Evolutionary conservation across 2,888 invertebrate species (phyloP).

Genomic region (Petrophora chlorosata): DNA sequence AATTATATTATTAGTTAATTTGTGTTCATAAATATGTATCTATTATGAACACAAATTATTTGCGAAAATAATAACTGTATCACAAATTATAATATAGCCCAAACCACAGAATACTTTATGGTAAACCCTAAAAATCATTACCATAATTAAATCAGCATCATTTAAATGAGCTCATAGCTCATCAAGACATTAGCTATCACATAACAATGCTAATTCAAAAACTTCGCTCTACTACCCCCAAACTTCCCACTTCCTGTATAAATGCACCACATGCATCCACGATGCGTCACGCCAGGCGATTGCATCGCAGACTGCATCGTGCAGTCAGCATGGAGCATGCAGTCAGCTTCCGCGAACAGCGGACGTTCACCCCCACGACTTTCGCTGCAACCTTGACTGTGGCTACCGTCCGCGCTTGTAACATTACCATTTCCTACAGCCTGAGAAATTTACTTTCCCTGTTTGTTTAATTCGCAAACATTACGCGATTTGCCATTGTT

Average conservation of each 20-base stretch:
- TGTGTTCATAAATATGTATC: no score
- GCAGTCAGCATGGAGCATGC: slow-evolving; percentile 29
- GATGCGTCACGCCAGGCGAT: slow-evolving; percentile 31
- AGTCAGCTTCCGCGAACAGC: slow-evolving; percentile 48
- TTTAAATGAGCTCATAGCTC: no score
- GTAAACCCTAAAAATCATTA: no score
- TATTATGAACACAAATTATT: no score
- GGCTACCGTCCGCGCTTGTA: slow-evolving; percentile 46
- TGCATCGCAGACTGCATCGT: slow-evolving; percentile 32
- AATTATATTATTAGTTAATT: no score
- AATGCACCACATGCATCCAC: background rate
- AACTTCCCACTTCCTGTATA: slow-evolving; percentile 12
- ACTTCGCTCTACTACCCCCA: slow-evolving; percentile 16
- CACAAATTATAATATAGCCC: no score
- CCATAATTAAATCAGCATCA: no score
- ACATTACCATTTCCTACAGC: slow-evolving; percentile 67
- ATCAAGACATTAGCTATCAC: no score
- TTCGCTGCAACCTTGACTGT: slow-evolving; percentile 81
- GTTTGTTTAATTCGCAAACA: slow-evolving; percentile 46
- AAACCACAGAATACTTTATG: no score
- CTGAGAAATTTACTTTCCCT: slow-evolving; percentile 78
- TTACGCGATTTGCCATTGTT: slow-evolving; percentile 33
- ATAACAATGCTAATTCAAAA: background rate
- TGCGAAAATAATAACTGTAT: no score
- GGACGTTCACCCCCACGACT: slow-evolving; percentile 68